Conservation (phyloP, 2,888 invertebrate species). For the Nebria brevicollis region DNA sequence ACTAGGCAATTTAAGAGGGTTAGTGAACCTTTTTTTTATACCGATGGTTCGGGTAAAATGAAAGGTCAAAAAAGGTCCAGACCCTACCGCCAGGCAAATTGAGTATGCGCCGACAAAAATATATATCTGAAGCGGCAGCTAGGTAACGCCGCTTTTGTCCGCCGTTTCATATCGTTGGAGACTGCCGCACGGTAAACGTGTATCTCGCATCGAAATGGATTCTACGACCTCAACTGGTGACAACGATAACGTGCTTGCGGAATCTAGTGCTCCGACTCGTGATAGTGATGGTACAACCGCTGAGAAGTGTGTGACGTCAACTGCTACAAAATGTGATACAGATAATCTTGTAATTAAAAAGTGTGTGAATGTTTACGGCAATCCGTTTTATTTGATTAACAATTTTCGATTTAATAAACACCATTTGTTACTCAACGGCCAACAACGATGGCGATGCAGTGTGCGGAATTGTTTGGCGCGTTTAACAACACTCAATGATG, state of each 20-base stretch:
- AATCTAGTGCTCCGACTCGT: neutral
- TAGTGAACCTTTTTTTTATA: too few species aligned
- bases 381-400: neutral
- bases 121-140: neutral
- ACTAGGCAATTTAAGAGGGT: too few species aligned
- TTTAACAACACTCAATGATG: neutral
- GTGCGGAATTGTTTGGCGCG: neutral
- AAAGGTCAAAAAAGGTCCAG: too few species aligned
- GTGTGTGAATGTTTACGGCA: neutral
- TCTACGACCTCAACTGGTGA: neutral
- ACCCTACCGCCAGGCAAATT: too few species aligned
- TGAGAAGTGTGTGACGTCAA: neutral
- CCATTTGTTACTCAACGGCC: neutral
- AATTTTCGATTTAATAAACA: neutral
- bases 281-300: neutral
- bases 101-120: too few species aligned
- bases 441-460: neutral
- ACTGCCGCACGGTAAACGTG: neutral
- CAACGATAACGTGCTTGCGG: neutral
- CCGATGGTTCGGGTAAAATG: too few species aligned
- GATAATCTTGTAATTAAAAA: neutral
- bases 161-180: conserved; percentile 1
- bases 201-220: neutral
- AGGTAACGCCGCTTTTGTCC: neutral
- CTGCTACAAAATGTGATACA: neutral